These are phyloP conservation scores for Anguilla japonica DNA, from an alignment of 2,113 vertebrate genomes.

Conservation along the genomic window DNA sequence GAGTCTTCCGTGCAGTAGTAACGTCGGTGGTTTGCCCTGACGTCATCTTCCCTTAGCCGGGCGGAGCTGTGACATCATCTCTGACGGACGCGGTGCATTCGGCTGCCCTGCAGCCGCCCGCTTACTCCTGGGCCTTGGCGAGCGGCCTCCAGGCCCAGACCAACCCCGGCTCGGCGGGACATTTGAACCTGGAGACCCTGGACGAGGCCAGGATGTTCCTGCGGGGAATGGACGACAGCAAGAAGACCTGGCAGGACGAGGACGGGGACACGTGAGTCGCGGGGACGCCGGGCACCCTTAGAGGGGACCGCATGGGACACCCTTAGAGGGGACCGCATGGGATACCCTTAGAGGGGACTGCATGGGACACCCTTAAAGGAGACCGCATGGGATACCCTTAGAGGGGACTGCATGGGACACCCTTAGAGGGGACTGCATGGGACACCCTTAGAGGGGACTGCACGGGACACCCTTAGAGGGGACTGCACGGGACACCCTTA, in stretches of 20 bases:
- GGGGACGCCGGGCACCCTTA: neutral
- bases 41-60: constrained; percentile 29
- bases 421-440: too few species aligned
- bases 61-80: constrained; percentile 40
- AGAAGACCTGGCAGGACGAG: constrained; percentile 78
- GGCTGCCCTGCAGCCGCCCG: constrained; percentile 17
- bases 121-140: constrained; percentile 47
- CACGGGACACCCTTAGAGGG: too few species aligned
- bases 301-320: too few species aligned
- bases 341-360: too few species aligned
- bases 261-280: constrained; percentile 84
- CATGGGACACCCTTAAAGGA: too few species aligned
- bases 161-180: constrained; percentile 31
- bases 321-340: too few species aligned
- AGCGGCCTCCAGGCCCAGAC: constrained; percentile 34
- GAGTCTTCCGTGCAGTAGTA: neutral
- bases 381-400: too few species aligned
- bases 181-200: constrained; percentile 63
- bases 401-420: too few species aligned
- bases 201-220: constrained; percentile 73
- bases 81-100: constrained; percentile 26
- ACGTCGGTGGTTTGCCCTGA: neutral
- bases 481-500: too few species aligned
- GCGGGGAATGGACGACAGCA: constrained; percentile 68
- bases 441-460: too few species aligned